phyloP scores from a whole-genome alignment of 2,797 vertebrate species.

The Thamnophis elegans region DNA sequence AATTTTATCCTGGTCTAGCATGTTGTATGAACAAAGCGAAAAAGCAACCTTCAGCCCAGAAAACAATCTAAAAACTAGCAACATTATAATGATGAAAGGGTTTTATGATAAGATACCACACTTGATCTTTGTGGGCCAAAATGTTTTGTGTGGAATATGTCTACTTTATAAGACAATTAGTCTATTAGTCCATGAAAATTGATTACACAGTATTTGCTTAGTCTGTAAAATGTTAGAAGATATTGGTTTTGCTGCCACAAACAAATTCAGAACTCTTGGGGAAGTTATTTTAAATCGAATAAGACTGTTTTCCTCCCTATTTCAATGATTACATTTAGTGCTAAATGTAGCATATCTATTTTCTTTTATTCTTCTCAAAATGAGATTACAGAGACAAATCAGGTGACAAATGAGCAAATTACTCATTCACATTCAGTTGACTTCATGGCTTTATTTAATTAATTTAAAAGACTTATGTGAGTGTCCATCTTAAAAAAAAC shows the following conservation, averaged over 20 bases:
- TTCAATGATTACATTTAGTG: neutral
- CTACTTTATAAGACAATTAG: neutral
- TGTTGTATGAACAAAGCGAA: neutral
- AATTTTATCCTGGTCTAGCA: neutral
- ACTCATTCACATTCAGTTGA: neutral
- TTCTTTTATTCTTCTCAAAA: neutral
- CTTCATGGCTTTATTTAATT: neutral
- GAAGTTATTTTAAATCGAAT: neutral
- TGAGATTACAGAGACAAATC: neutral
- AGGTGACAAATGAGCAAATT: neutral
- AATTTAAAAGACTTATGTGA: neutral
- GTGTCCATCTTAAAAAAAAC: neutral
- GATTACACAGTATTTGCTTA: neutral
- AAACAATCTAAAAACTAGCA: neutral
- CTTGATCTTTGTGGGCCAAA: neutral
- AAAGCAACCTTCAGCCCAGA: neutral
- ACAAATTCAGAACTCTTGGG: neutral
- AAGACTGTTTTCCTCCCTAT: neutral
- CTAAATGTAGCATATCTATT: neutral
- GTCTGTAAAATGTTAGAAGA: neutral
- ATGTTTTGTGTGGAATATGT: neutral
- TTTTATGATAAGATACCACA: neutral
- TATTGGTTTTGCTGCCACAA: neutral
- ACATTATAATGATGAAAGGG: neutral
- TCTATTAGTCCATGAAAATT: neutral